Conservation (phyloP, 2,113 vertebrate genomes). For the Ammospiza nelsoni region DNA sequence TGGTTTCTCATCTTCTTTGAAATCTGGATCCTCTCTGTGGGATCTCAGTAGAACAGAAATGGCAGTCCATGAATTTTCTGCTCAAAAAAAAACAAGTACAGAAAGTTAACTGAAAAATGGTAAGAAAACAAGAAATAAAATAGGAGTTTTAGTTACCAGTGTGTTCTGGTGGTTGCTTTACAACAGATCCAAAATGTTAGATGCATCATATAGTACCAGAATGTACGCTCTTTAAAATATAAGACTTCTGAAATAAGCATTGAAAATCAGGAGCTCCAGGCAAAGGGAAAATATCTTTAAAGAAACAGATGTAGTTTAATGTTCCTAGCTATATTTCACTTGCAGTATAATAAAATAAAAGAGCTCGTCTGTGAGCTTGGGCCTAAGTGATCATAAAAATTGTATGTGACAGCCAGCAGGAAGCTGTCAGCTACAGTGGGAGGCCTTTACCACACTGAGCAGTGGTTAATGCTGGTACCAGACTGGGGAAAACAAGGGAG, state of each 20-base stretch:
- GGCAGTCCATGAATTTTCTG: background rate
- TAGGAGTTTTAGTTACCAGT: background rate
- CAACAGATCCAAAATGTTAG: background rate
- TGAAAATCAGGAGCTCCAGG: background rate
- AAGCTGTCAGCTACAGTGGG: background rate
- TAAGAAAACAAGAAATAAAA: background rate
- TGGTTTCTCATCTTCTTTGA: background rate
- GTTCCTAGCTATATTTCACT: background rate
- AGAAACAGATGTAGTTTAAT: background rate
- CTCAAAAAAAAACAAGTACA: background rate
- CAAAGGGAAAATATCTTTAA: background rate
- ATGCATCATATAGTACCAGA: background rate
- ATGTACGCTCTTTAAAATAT: background rate
- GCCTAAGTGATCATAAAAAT: background rate
- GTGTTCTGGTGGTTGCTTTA: background rate
- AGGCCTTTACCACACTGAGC: background rate
- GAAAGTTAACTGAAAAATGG: background rate
- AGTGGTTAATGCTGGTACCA: background rate
- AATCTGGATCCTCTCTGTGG: background rate
- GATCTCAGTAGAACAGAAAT: background rate
- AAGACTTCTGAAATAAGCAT: background rate
- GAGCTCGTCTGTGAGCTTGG: background rate
- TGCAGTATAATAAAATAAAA: background rate
- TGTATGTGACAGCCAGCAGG: background rate
- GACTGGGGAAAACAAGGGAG: background rate